These are phyloP conservation scores for Cotesia glomerata DNA, from an alignment of 1,140 invertebrate genomes.

Conservation along the genomic window DNA sequence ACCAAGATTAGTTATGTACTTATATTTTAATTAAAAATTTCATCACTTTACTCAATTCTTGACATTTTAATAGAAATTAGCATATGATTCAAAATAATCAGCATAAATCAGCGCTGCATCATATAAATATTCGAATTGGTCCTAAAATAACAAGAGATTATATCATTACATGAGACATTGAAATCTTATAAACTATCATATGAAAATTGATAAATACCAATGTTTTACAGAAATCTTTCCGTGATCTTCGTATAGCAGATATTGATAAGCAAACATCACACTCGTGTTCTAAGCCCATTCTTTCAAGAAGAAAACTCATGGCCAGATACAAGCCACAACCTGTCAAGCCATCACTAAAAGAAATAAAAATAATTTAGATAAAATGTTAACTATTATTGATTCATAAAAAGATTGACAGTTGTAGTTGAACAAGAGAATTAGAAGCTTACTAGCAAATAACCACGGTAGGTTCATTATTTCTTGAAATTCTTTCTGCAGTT, in stretches of 20 bases:
- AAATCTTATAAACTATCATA: neutral
- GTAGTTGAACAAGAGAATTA: neutral
- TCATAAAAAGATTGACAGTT: too few species aligned
- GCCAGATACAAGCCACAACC: constrained; percentile 43
- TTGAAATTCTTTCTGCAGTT: constrained; percentile 37
- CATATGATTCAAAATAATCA: constrained; percentile 47
- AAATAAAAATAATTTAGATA: neutral
- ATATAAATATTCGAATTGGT: constrained; percentile 50
- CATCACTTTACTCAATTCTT: too few species aligned
- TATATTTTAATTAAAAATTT: too few species aligned
- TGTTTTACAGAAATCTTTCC: constrained; percentile 37
- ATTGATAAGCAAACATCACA: constrained; percentile 43
- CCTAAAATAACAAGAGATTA: constrained; percentile 35
- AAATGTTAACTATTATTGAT: neutral
- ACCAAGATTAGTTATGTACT: too few species aligned
- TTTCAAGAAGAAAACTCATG: constrained; percentile 39
- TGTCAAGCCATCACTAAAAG: constrained; percentile 40
- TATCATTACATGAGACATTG: neutral
- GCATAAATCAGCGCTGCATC: constrained; percentile 44
- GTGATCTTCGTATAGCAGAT: constrained; percentile 38
- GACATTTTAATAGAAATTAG: constrained; percentile 41
- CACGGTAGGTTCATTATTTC: constrained; percentile 34
- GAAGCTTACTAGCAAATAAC: constrained; percentile 43
- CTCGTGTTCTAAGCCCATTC: constrained; percentile 43
- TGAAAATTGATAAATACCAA: constrained; percentile 35